Base-by-base conservation (phyloP, 2,113 vertebrate genomes). In the Nannobrachium achirus region DNA sequence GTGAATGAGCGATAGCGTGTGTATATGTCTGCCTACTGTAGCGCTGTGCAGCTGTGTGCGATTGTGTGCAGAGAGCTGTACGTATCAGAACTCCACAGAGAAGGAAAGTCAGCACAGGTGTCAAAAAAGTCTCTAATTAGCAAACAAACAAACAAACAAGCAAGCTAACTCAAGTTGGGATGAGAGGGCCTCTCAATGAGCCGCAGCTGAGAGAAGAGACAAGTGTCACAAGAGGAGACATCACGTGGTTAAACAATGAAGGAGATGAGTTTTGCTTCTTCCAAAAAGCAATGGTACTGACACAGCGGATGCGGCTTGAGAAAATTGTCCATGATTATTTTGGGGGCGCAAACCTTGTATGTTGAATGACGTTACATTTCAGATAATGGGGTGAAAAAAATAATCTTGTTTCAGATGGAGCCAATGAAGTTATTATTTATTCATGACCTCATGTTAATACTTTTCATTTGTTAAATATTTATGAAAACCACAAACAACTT, bases 121-220 rank as follows among this genome's bases (percentile, higher is more conserved):
- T 92, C 91, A 92, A 73, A 84, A 89, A 87, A 82, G 71, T 73
- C 63, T 74, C 82, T 90, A 92, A 92, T 93, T 91, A 93, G 79
- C 76, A 89, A 93, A 92, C 88, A 91, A 91, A 90, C 85, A 92
- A 90, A 91, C 69, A 80, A 75, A 72, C 86, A 88, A 89, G 79
- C 73, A 78, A 82, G 61, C 39, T 49, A 50, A 56, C 10, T 53
- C 57, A 48, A 6, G 16, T 44, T 11, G 19, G 45, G 19, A 58
- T 44, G 39, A 68, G 39, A 18, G 25, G 9, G 42, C 42, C 48
- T 42, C 52, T 46, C 53, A 14, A 25, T 44, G 19, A 63, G 68
- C 64, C 1, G 65, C 14, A 15, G 45, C 44, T 20, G 6, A 15
- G 33, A 9, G 15, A 20, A 14, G 44, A 33, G 59, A 44, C 8